Conservation (phyloP, 1,140 invertebrate species). For the Onthophagus taurus region DNA sequence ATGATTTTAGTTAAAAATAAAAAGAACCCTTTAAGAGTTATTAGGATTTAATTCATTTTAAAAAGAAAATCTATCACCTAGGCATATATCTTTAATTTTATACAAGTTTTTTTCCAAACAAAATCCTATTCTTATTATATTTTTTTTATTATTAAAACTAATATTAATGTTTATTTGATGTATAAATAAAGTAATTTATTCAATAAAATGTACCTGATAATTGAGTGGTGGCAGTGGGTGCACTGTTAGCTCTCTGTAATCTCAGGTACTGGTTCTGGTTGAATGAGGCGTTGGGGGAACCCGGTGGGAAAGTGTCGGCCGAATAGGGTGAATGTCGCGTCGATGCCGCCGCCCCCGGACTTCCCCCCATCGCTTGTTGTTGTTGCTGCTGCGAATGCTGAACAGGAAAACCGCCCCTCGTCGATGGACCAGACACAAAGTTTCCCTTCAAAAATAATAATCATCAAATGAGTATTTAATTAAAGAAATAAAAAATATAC, state of each 20-base stretch:
- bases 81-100: too few species aligned
- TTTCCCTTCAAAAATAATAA: conserved; percentile 23
- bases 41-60: too few species aligned
- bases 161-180: conserved; percentile 4
- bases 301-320: conserved; percentile 45
- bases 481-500: conserved; percentile 18
- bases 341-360: conserved; percentile 25
- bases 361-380: conserved; percentile 26
- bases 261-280: conserved; percentile 47
- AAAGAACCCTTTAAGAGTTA: too few species aligned
- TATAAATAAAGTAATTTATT: background rate
- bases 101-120: too few species aligned
- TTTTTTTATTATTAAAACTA: conserved; percentile 10
- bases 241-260: conserved; percentile 53
- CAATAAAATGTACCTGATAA: conserved; percentile 46
- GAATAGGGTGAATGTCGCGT: conserved; percentile 49
- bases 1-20: too few species aligned
- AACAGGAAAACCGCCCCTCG: conserved; percentile 28
- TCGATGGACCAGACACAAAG: conserved; percentile 24
- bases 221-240: conserved; percentile 55
- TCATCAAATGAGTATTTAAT: background rate
- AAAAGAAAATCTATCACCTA: too few species aligned
- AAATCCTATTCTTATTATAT: too few species aligned
- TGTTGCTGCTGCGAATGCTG: conserved; percentile 33
- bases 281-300: conserved; percentile 43